Conservation (phyloP, 2,113 vertebrate genomes). For the Lepus timidus region DNA sequence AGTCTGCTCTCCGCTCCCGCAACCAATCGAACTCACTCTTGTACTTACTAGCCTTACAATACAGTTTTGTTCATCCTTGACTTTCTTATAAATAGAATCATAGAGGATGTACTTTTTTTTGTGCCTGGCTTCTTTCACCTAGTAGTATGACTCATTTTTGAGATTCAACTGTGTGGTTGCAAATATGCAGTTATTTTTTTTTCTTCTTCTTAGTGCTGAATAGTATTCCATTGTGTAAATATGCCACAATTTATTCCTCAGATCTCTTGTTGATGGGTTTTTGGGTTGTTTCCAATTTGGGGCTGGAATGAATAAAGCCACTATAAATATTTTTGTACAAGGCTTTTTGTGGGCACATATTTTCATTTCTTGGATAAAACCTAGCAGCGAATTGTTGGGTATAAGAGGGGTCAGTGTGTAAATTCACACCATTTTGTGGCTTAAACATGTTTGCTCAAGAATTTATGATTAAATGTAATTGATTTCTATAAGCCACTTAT, state of each 20-base stretch:
- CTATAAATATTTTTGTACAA: conserved; percentile 63
- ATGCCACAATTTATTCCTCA: conserved; percentile 43
- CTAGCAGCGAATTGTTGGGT: conserved; percentile 40
- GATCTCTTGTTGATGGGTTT: conserved; percentile 60
- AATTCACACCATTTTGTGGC: conserved; percentile 53
- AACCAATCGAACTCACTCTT: neutral
- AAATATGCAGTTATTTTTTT: neutral
- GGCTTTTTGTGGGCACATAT: conserved; percentile 52
- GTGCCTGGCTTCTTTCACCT: conserved; percentile 2
- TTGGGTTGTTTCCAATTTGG: conserved; percentile 62
- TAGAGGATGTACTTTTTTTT: neutral
- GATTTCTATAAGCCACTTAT: neutral
- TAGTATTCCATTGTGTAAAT: conserved; percentile 57
- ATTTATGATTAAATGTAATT: conserved; percentile 47
- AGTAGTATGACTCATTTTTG: conserved; percentile 34
- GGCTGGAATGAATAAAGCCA: conserved; percentile 15
- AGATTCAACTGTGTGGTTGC: neutral
- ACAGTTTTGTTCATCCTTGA: conserved; percentile 1
- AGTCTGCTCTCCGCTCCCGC: too few species aligned
- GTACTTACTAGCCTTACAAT: neutral
- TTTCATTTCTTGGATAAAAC: conserved; percentile 71
- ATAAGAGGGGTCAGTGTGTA: conserved; percentile 1
- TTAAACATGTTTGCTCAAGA: conserved; percentile 41
- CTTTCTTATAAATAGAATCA: conserved; percentile 37
- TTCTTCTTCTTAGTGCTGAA: conserved; percentile 56